Base-by-base conservation (phyloP, 2,113 vertebrate genomes). In the Passer domesticus region DNA sequence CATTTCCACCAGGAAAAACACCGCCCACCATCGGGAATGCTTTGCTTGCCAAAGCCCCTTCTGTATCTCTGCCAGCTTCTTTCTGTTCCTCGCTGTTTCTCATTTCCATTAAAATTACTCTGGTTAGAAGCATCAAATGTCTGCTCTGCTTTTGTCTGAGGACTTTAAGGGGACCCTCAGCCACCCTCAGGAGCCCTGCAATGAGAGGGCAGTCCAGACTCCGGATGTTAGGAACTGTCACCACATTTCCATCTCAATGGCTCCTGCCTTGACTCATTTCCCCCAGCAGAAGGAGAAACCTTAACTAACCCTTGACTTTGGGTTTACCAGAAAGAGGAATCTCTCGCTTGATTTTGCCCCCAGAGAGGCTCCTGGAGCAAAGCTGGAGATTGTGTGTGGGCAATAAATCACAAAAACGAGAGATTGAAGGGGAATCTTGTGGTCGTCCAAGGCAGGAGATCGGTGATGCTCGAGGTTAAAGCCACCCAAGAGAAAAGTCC, bases 371-470 rank as follows among this genome's bases (percentile, higher is more conserved):
- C 46, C 41, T 16, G 41, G 22, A 59, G 44, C n/a, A 53, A 52
- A 24, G 23, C 9, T 10, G 22, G 8, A 15, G 0, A 24, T 68
- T 6, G 20, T 17, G 33, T 18, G 52, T 20, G 25, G 35, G 46
- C 21, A n/a, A 41, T 3, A 15, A 46, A n/a, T 23, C 67, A 10
- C 43, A 35, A 59, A 62, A 53, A 14, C 1, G 8, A 44, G 44
- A 67, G 30, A 4, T 0, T 17, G 30, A 60, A 35, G 13, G 15
- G 13, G 58, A 80, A 5, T 1, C 33, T 64, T 2, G 0, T 35
- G 49, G 18, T 31, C 2, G 13, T 50, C 35, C 37, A 24, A 43
- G 75, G 66, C 68, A 35, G 56, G 33, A 62, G 3, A 13, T 46
- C 2, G 5, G 66, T 11, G 58, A 3, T 15, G 4, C 9, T 44